phyloP scores from a whole-genome alignment of 2,113 vertebrate genomes.

The Heliornis fulica region DNA sequence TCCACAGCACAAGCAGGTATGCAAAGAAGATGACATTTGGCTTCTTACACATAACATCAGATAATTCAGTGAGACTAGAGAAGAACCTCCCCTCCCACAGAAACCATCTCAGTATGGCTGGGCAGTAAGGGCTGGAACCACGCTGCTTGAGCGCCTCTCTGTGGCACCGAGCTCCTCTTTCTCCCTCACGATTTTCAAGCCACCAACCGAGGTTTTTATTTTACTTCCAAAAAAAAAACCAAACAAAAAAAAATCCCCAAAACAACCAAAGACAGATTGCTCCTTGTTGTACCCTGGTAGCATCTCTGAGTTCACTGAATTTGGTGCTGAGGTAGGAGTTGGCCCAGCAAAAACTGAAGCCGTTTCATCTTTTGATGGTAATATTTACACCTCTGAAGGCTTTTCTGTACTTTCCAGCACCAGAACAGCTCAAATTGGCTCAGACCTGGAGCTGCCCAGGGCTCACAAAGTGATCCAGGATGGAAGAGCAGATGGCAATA shows the following conservation, averaged over 20 bases:
- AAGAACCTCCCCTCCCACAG: neutral
- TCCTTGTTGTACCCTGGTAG: neutral
- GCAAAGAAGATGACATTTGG: conserved; percentile 42
- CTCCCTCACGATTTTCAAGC: neutral
- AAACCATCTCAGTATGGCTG: neutral
- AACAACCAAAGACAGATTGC: neutral
- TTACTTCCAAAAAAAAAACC: no score
- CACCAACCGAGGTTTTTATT: neutral
- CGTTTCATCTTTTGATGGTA: neutral
- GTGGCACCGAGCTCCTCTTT: conserved; percentile 2
- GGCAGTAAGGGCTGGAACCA: neutral
- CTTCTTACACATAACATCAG: conserved; percentile 40
- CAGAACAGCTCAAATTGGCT: neutral
- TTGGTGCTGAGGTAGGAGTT: neutral
- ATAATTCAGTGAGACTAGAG: conserved; percentile 28
- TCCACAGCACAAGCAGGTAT: conserved; percentile 2
- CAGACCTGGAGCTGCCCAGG: neutral
- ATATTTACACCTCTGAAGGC: neutral
- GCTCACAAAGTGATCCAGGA: neutral
- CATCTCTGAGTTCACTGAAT: neutral
- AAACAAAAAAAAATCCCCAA: no score
- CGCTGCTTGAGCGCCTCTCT: conserved; percentile 48
- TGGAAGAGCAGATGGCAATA: neutral
- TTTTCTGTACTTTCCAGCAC: neutral
- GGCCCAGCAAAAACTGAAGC: neutral